A percentile compares a stretch with the other conserved stretches of the same genome.
These are phyloP conservation scores for Cyclophora punctaria DNA, from an alignment of 2,888 invertebrate species.

Conservation along the genomic window DNA sequence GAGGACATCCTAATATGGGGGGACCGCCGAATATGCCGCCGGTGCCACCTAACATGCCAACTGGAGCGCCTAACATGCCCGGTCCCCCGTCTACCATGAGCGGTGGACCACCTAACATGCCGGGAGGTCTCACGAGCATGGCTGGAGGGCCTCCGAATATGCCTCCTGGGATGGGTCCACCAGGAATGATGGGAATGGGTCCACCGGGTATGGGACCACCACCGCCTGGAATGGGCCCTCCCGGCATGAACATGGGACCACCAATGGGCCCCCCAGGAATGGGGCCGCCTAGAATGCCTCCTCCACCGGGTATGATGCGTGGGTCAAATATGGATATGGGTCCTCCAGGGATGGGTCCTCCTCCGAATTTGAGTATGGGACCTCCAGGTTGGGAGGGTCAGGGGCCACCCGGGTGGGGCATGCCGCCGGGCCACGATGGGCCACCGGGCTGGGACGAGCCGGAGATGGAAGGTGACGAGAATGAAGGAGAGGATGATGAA, in stretches of 20 bases:
- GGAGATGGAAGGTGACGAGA: slow-evolving; percentile 35
- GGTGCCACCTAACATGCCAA: slow-evolving; percentile 10
- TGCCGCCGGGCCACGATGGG: slow-evolving; percentile 29
- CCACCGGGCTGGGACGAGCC: slow-evolving; percentile 65
- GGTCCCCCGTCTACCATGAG: slow-evolving; percentile 30
- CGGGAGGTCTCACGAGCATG: slow-evolving; percentile 24
- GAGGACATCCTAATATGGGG: slow-evolving; percentile 26
- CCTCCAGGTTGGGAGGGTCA: slow-evolving; percentile 45
- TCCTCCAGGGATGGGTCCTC: slow-evolving; percentile 62
- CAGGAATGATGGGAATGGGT: slow-evolving; percentile 23
- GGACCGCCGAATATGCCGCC: slow-evolving; percentile 26
- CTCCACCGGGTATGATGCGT: slow-evolving; percentile 54
- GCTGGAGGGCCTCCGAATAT: slow-evolving; percentile 27
- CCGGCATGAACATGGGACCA: slow-evolving; percentile 29
- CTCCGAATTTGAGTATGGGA: slow-evolving; percentile 55
- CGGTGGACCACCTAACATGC: slow-evolving; percentile 25
- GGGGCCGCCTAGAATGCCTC: slow-evolving; percentile 53
- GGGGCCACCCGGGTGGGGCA: slow-evolving; percentile 47
- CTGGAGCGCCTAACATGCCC: slow-evolving; percentile 17
- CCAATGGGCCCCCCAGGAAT: slow-evolving; percentile 25
- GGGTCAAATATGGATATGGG: slow-evolving; percentile 56
- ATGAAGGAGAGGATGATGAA: slow-evolving; percentile 22
- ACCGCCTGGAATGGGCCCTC: slow-evolving; percentile 25
- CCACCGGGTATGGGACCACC: slow-evolving; percentile 35
- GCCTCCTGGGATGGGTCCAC: slow-evolving; percentile 40